Percentiles rank a stretch among this genome's conserved stretches.
phyloP scores from a whole-genome alignment of 2,888 invertebrate species.

The Deilephila porcellus region DNA sequence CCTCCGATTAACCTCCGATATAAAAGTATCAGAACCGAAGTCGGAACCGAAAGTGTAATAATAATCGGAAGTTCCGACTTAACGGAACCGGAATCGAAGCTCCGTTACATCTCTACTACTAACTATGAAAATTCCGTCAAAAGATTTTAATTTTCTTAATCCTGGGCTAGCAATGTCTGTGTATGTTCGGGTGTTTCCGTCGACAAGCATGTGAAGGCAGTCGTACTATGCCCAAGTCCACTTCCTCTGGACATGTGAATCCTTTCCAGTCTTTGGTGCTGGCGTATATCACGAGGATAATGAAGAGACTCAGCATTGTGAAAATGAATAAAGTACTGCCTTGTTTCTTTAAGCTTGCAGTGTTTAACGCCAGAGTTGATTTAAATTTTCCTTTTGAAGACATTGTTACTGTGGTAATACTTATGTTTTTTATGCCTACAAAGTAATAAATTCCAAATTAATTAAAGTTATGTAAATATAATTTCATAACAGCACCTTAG shows the following conservation, averaged over 20 bases:
- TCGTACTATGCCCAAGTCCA: constrained; percentile 65
- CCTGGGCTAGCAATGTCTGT: constrained; percentile 29
- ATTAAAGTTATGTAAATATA: neutral
- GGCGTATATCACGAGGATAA: constrained; percentile 55
- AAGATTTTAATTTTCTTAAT: neutral
- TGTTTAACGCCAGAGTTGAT: constrained; percentile 36
- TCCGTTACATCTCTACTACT: no score
- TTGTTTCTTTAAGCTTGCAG: constrained; percentile 32
- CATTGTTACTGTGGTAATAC: constrained; percentile 17
- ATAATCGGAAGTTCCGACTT: no score
- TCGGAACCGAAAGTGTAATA: no score
- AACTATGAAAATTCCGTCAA: neutral
- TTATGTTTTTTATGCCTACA: neutral
- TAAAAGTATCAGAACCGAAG: no score
- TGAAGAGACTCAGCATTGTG: constrained; percentile 52
- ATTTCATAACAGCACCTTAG: no score
- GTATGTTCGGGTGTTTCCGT: constrained; percentile 39
- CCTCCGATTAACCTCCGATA: no score
- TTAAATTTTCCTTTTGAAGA: constrained; percentile 34
- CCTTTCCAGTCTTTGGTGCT: constrained; percentile 64
- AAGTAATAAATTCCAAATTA: constrained; percentile 1
- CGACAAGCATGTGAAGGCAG: constrained; percentile 46
- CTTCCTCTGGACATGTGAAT: constrained; percentile 64
- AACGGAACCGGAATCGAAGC: no score
- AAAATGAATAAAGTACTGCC: constrained; percentile 49